phyloP scores from a whole-genome alignment of 1,140 invertebrate species.

The Drosophila aff. region DNA sequence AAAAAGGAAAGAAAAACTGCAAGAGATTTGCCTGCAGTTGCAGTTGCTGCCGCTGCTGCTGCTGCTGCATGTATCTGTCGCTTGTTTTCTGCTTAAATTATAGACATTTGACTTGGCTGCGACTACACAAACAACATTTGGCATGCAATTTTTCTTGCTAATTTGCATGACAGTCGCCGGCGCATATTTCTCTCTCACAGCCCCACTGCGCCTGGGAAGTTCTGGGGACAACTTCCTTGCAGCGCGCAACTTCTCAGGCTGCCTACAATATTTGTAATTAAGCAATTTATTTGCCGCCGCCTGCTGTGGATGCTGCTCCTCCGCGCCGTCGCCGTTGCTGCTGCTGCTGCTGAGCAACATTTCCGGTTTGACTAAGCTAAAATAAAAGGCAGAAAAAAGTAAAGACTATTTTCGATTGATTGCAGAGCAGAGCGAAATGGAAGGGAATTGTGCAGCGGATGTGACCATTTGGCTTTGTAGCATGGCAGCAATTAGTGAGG shows the following conservation, averaged over 20 bases:
- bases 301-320: conserved; percentile 32
- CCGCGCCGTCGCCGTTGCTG: not conserved
- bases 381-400: conserved; percentile 25
- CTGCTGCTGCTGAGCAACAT: conserved; percentile 60
- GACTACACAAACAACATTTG: conserved; percentile 72
- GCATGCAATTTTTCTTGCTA: conserved; percentile 80
- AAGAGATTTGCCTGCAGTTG: conserved; percentile 68
- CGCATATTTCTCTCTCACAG: conserved; percentile 50
- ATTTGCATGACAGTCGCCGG: conserved; percentile 74
- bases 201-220: conserved; percentile 49
- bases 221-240: conserved; percentile 65
- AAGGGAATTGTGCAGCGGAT: conserved; percentile 57
- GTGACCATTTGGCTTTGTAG: conserved; percentile 60
- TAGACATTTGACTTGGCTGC: conserved; percentile 78
- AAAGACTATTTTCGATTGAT: conserved; percentile 50
- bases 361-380: conserved; percentile 63
- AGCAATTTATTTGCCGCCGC: conserved; percentile 73
- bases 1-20: conserved; percentile 55
- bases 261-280: conserved; percentile 77
- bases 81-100: conserved; percentile 82
- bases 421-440: conserved; percentile 14
- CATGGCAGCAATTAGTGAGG: conserved; percentile 65
- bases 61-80: conserved; percentile 75
- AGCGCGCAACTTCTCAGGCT: conserved; percentile 32
- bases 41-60: conserved; percentile 31